These are phyloP conservation scores for Entelurus aequoreus DNA, from an alignment of 2,113 vertebrate species.

Conservation along the genomic window DNA sequence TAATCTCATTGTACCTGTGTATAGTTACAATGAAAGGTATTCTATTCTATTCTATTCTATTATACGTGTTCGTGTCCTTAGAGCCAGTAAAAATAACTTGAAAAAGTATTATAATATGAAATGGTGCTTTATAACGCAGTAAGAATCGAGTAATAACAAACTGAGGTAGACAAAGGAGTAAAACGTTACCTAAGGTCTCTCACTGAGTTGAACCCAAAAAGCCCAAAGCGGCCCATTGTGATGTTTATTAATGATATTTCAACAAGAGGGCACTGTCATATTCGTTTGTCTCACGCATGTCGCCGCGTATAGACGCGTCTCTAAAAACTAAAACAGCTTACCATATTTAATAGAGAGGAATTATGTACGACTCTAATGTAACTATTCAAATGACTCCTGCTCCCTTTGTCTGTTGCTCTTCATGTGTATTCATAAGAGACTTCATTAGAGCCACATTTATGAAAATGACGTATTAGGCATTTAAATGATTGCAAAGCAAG, in stretches of 20 bases:
- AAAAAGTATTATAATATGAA: no score
- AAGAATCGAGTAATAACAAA: not conserved
- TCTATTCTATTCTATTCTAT: no score
- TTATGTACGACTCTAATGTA: slow-evolving; percentile 82
- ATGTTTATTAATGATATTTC: slow-evolving; percentile 92
- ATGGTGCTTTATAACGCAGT: no score
- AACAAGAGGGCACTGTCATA: slow-evolving; percentile 78
- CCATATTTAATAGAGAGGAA: slow-evolving; percentile 87
- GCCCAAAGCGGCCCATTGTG: slow-evolving; percentile 60
- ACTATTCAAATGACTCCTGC: slow-evolving; percentile 83
- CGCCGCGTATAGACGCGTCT: slow-evolving; percentile 77
- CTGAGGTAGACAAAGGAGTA: not conserved
- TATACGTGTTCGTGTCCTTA: no score
- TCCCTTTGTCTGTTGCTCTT: slow-evolving; percentile 66
- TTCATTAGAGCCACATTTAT: slow-evolving; percentile 92
- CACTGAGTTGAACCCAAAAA: slow-evolving; percentile 20
- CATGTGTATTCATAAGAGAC: slow-evolving; percentile 84
- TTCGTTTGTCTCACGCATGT: slow-evolving; percentile 53
- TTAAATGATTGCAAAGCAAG: slow-evolving; percentile 72
- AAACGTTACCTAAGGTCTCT: slow-evolving; percentile 1
- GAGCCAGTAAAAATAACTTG: no score
- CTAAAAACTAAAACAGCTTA: slow-evolving; percentile 78
- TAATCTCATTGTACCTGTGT: no score
- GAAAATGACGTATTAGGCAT: slow-evolving; percentile 78
- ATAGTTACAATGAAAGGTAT: no score